Conservation (phyloP, 2,113 vertebrate genomes). For the Indicator maculatus region DNA sequence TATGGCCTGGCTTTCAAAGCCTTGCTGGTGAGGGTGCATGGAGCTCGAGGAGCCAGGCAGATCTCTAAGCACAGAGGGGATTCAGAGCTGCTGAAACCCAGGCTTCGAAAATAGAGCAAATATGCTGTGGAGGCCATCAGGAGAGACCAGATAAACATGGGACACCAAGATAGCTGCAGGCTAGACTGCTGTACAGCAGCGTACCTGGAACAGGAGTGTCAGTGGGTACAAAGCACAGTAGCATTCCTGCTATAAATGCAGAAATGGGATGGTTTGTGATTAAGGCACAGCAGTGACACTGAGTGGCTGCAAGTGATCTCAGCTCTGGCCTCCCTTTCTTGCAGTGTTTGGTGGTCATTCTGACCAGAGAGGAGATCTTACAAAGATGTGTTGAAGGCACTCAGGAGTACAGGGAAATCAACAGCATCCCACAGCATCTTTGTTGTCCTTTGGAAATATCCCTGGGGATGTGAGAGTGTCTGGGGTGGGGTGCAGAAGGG, state of each 20-base stretch:
- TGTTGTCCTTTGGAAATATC: not conserved
- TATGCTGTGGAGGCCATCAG: not conserved
- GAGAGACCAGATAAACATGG: constrained; percentile 23
- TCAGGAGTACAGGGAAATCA: not conserved
- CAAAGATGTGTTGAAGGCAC: not conserved
- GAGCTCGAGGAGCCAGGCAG: not conserved
- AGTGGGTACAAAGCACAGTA: not conserved
- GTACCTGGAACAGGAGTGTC: not conserved
- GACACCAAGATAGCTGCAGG: not conserved
- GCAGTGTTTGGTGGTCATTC: fast-evolving
- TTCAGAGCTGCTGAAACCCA: not conserved
- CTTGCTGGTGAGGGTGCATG: not conserved
- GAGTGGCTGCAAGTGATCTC: not conserved
- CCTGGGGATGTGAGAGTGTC: not conserved
- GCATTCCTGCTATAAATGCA: not conserved
- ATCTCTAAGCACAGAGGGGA: constrained; percentile 57
- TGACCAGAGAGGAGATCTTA: not conserved
- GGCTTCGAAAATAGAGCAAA: constrained; percentile 42
- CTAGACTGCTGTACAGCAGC: not conserved
- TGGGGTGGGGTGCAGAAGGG: not conserved
- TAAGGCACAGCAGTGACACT: constrained; percentile 28
- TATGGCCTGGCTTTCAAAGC: constrained; percentile 4
- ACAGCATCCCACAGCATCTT: not conserved
- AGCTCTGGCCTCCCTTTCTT: not conserved
- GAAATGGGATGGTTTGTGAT: not conserved